A percentile compares a stretch with the other conserved stretches of the same genome.
These are phyloP conservation scores for Galeopterus variegatus DNA, from an alignment of 2,113 vertebrate genomes.

Conservation along the genomic window DNA sequence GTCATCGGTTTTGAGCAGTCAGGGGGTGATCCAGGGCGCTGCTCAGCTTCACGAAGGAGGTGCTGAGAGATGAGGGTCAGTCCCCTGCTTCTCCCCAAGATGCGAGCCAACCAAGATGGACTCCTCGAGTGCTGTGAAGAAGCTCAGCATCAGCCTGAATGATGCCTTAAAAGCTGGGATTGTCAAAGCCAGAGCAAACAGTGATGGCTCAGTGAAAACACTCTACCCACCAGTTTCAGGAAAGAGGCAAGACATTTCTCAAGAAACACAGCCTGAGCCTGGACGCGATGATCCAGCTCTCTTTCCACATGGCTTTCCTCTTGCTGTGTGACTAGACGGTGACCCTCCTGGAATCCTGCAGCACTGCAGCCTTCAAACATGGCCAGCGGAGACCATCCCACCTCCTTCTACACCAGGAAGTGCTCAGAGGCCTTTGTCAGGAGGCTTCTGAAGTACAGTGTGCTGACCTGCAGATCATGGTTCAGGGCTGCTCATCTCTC, in stretches of 20 bases:
- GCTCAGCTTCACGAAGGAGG: slow-evolving; percentile 94
- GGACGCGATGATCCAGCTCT: slow-evolving; percentile 93
- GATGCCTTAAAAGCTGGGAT: slow-evolving; percentile 90
- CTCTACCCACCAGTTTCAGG: slow-evolving; percentile 90
- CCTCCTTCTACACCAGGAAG: slow-evolving; percentile 89
- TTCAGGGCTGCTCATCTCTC: slow-evolving; percentile 91
- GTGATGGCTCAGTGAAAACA: slow-evolving; percentile 87
- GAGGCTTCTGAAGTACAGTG: slow-evolving; percentile 86
- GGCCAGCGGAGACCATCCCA: slow-evolving; percentile 95
- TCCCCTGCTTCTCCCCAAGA: slow-evolving; percentile 87
- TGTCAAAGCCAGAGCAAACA: slow-evolving; percentile 90
- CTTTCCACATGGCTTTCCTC: slow-evolving; percentile 95
- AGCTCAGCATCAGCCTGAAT: slow-evolving; percentile 91
- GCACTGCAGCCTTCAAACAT: slow-evolving; percentile 94
- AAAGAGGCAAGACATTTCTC: slow-evolving; percentile 92
- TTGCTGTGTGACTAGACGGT: slow-evolving; percentile 91
- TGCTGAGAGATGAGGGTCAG: slow-evolving; percentile 92
- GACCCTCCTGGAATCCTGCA: slow-evolving; percentile 94
- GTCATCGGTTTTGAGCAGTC: slow-evolving; percentile 95
- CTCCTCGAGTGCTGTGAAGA: slow-evolving; percentile 88
- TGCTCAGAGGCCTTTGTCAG: slow-evolving; percentile 92
- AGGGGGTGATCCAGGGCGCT: slow-evolving; percentile 95
- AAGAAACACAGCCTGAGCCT: slow-evolving; percentile 94
- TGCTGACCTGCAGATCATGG: slow-evolving; percentile 88
- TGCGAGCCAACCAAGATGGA: slow-evolving; percentile 84